phyloP scores from a whole-genome alignment of 2,888 invertebrate species.

The Metallyticus violacea region DNA sequence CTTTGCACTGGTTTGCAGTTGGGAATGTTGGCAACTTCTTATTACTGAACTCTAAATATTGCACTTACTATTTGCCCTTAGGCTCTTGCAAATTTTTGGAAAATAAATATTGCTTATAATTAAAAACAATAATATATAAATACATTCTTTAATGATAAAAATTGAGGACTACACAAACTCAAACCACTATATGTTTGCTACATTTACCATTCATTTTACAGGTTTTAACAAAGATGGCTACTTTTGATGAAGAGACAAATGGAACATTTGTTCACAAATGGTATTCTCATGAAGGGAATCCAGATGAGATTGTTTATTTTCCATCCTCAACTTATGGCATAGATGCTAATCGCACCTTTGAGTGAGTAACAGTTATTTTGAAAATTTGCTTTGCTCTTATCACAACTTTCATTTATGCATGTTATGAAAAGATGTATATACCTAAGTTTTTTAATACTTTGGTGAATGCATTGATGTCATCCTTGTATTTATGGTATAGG shows the following conservation, averaged over 20 bases:
- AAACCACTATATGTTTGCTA: neutral
- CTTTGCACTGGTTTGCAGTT: too few relatives aligned
- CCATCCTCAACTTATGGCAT: slow-evolving; percentile 89
- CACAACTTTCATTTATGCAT: neutral
- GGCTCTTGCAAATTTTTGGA: too few relatives aligned
- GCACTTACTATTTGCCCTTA: too few relatives aligned
- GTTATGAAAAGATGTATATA: neutral
- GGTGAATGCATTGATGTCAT: too few relatives aligned
- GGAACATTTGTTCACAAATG: slow-evolving; percentile 80
- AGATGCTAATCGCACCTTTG: slow-evolving; percentile 91
- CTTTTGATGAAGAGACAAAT: slow-evolving; percentile 81
- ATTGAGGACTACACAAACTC: too few relatives aligned
- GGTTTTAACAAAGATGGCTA: slow-evolving; percentile 83
- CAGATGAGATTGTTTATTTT: slow-evolving; percentile 81
- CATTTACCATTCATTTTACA: slow-evolving; percentile 39
- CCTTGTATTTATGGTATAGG: too few relatives aligned
- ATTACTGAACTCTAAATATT: too few relatives aligned
- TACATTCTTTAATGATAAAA: too few relatives aligned
- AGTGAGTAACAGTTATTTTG: slow-evolving; percentile 51
- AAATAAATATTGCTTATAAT: too few relatives aligned
- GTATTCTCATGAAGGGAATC: slow-evolving; percentile 81
- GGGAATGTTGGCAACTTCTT: too few relatives aligned
- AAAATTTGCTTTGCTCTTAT: neutral
- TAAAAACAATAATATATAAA: too few relatives aligned
- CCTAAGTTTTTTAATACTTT: neutral